Evolutionary conservation across 2,113 vertebrate genomes (phyloP).

Genomic region (Cryptotis parvus): DNA sequence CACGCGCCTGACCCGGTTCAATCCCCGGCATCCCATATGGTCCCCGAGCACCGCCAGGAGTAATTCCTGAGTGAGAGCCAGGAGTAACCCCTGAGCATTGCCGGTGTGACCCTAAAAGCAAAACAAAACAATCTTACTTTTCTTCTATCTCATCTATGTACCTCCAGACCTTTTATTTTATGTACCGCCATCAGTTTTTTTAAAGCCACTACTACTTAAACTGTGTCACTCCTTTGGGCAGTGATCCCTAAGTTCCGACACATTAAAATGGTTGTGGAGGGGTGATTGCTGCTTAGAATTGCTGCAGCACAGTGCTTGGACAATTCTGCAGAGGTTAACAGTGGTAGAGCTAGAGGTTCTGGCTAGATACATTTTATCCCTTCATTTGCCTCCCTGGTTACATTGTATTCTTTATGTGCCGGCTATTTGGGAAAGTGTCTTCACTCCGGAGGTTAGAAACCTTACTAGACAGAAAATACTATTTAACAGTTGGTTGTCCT

Average conservation of each 20-base stretch:
- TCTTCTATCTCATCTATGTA: not conserved
- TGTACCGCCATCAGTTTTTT: not conserved
- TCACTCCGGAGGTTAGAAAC: not conserved
- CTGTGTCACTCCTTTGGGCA: not conserved
- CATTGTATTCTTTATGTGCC: not conserved
- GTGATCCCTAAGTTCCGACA: constrained; percentile 21
- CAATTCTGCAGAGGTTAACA: constrained; percentile 46
- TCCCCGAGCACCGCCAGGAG: too few species aligned
- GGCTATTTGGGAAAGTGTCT: not conserved
- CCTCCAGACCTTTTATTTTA: constrained; percentile 38
- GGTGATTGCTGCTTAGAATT: not conserved
- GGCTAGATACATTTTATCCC: not conserved
- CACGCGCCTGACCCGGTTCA: too few species aligned
- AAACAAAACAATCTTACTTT: too few species aligned
- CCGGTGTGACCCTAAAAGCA: too few species aligned
- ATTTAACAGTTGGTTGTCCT: not conserved
- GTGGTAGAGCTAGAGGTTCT: not conserved
- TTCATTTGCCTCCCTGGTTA: constrained; percentile 20
- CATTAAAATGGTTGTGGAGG: not conserved
- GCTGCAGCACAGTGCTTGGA: constrained; percentile 34
- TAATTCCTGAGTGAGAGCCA: too few species aligned
- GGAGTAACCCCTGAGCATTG: too few species aligned
- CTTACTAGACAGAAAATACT: constrained; percentile 6
- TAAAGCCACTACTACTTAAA: constrained; percentile 30
- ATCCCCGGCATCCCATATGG: too few species aligned